Evolutionary conservation across 1,140 invertebrate species (phyloP).

Genomic region (Episyrphus balteatus): DNA sequence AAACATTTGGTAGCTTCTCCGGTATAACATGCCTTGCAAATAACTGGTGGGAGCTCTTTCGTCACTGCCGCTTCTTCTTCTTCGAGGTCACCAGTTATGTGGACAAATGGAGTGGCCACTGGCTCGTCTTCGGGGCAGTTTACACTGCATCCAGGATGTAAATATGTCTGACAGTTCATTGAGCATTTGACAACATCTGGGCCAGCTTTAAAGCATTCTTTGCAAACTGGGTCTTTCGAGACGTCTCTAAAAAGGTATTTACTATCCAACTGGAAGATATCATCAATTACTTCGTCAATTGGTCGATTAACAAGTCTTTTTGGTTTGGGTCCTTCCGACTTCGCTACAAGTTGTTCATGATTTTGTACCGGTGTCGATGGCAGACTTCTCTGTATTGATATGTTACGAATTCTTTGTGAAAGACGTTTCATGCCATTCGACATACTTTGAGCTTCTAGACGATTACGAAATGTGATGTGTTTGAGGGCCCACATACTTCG

Average conservation of each 20-base stretch:
- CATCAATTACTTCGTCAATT: constrained; percentile 30
- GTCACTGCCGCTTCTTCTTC: neutral
- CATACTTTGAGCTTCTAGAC: too few species aligned
- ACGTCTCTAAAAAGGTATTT: constrained; percentile 45
- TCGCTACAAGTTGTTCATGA: neutral
- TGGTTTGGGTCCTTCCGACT: constrained; percentile 6
- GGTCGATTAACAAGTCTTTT: constrained; percentile 19
- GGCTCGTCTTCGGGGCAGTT: neutral
- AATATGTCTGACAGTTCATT: constrained; percentile 38
- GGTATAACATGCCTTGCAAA: constrained; percentile 18
- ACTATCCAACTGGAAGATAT: constrained; percentile 25
- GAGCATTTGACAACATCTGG: constrained; percentile 43
- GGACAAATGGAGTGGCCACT: neutral
- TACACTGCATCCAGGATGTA: constrained; percentile 35
- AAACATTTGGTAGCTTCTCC: constrained; percentile 34
- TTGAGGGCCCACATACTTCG: constrained; percentile 8
- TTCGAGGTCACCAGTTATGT: neutral
- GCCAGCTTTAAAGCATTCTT: constrained; percentile 46
- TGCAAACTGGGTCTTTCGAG: constrained; percentile 45
- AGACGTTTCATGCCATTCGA: too few species aligned
- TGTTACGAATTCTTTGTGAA: too few species aligned
- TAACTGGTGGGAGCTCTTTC: neutral
- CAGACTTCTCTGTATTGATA: too few species aligned
- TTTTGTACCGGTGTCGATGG: neutral
- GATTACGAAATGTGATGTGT: neutral